A percentile compares a stretch with the other conserved stretches of the same genome.
Conservation (phyloP, 2,888 invertebrate species). For the Parnassius orleans region DNA sequence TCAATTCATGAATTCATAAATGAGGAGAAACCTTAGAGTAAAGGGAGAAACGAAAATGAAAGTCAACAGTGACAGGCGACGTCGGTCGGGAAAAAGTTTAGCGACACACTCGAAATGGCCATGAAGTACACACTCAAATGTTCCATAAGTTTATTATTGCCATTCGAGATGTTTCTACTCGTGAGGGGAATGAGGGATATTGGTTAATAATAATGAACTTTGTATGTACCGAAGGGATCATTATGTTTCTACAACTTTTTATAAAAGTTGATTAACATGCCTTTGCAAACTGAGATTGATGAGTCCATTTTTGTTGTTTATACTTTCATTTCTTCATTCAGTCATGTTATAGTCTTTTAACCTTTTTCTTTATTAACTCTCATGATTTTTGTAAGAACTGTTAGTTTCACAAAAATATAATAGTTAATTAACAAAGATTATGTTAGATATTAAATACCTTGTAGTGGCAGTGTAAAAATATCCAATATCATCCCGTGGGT, state of each 20-base stretch:
- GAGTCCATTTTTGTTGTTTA: too few species aligned
- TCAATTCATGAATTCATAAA: conserved; percentile 13
- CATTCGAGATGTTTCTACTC: conserved; percentile 32
- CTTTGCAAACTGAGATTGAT: too few species aligned
- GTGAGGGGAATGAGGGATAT: conserved; percentile 22
- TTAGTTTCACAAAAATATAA: too few species aligned
- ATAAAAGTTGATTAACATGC: conserved; percentile 1
- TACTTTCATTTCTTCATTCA: too few species aligned
- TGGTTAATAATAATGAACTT: conserved; percentile 24
- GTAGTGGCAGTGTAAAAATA: too few species aligned
- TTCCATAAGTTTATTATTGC: conserved; percentile 56
- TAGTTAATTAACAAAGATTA: too few species aligned
- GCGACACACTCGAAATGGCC: conserved; percentile 52
- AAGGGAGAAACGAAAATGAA: conserved; percentile 37
- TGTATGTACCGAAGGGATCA: conserved; percentile 3
- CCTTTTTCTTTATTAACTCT: too few species aligned
- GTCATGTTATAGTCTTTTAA: too few species aligned
- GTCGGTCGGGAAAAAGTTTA: conserved; percentile 35
- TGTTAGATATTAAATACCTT: too few species aligned
- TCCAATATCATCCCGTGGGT: too few species aligned
- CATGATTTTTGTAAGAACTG: too few species aligned
- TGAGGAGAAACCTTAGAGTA: conserved; percentile 14
- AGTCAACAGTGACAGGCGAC: conserved; percentile 36
- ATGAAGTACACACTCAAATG: conserved; percentile 47
- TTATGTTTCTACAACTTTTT: conserved; percentile 3